Percentiles rank a stretch among this genome's conserved stretches.
Conservation (phyloP, 2,888 invertebrate species). For the Himalopsyche tibetana region DNA sequence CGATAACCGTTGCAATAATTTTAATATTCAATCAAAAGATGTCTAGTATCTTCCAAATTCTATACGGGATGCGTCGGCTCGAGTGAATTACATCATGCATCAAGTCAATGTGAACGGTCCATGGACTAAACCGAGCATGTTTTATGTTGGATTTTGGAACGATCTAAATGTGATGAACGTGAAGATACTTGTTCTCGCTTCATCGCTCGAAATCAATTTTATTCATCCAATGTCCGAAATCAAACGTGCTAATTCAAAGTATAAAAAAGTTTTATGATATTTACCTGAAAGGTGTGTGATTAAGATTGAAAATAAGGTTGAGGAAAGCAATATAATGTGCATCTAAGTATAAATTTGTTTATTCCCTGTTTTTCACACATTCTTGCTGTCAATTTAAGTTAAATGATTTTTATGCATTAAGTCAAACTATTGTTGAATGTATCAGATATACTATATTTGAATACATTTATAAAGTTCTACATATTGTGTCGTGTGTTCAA, state of each 20-base stretch:
- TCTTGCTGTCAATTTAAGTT: too few species aligned
- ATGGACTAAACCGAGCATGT: constrained; percentile 76
- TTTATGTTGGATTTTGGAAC: constrained; percentile 77
- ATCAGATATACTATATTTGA: too few species aligned
- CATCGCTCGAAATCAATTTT: background rate
- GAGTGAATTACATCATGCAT: constrained; percentile 65
- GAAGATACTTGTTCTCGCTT: constrained; percentile 75
- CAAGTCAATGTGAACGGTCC: constrained; percentile 71
- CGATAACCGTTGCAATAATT: constrained; percentile 69
- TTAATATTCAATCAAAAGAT: constrained; percentile 73
- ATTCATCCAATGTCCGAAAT: constrained; percentile 57
- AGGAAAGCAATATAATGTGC: too few species aligned
- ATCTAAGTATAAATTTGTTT: too few species aligned
- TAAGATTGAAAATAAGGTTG: too few species aligned
- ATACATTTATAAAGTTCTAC: too few species aligned
- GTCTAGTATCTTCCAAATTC: constrained; percentile 70
- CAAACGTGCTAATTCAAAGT: constrained; percentile 65
- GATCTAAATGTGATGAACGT: constrained; percentile 77
- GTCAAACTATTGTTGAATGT: too few species aligned
- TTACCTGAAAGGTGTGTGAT: constrained; percentile 62
- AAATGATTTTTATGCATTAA: too few species aligned
- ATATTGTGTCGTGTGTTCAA: too few species aligned
- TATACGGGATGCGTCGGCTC: constrained; percentile 69
- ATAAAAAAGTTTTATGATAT: constrained; percentile 53
- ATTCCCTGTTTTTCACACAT: too few species aligned